Evolutionary conservation across 2,113 vertebrate species (phyloP).

Genomic region (Sisor rabdophorus): DNA sequence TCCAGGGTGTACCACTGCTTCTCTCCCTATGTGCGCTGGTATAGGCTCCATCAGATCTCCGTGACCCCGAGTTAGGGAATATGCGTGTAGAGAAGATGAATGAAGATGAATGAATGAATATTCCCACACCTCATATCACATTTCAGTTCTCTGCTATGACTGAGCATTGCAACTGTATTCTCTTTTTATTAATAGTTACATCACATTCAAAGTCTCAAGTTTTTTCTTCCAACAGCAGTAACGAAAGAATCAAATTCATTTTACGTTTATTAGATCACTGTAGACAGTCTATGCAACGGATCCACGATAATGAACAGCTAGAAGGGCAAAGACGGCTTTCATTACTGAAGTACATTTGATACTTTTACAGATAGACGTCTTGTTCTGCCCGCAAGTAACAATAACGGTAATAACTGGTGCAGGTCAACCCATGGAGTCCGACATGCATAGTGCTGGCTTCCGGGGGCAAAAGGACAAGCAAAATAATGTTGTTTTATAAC

Average conservation of each 20-base stretch:
- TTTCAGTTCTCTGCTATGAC: too few species aligned
- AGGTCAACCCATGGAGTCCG: background rate
- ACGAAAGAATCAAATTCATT: slow-evolving; percentile 52
- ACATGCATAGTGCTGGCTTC: background rate
- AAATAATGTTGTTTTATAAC: background rate
- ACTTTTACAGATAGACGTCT: slow-evolving; percentile 61
- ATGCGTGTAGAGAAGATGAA: too few species aligned
- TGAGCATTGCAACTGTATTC: background rate
- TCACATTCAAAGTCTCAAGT: background rate
- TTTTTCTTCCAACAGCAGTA: slow-evolving; percentile 60
- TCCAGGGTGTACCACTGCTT: too few species aligned
- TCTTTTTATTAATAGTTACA: background rate
- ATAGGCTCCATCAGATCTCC: too few species aligned
- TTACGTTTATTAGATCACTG: slow-evolving; percentile 65
- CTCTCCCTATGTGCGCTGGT: too few species aligned
- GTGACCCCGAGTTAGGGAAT: too few species aligned
- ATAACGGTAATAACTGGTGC: background rate
- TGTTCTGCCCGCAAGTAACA: slow-evolving; percentile 1
- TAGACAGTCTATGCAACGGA: slow-evolving; percentile 66
- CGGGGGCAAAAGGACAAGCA: background rate
- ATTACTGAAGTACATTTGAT: slow-evolving; percentile 68
- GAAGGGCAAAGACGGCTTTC: slow-evolving; percentile 65
- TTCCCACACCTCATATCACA: too few species aligned
- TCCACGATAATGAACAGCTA: slow-evolving; percentile 68
- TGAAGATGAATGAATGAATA: too few species aligned